A percentile compares a stretch with the other conserved stretches of the same genome.
Evolutionary conservation across 2,888 invertebrate species (phyloP).

Genomic region (Bellardia bayeri): DNA sequence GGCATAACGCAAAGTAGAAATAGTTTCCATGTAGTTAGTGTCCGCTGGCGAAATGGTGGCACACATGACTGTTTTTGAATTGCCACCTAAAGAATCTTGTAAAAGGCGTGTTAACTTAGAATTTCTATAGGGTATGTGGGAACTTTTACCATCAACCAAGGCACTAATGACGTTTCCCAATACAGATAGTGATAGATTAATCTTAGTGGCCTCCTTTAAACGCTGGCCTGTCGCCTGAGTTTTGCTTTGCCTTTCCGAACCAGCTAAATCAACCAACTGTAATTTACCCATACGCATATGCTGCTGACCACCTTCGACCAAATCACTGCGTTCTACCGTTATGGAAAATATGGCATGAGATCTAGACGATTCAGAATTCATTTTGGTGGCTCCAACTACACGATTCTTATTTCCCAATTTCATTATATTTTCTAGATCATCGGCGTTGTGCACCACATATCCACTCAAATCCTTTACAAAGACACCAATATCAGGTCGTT

Average conservation of each 20-base stretch:
- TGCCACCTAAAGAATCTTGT: constrained; percentile 98
- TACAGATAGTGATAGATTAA: constrained; percentile 98
- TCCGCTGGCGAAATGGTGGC: constrained; percentile 99
- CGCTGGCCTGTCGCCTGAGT: constrained; percentile 97
- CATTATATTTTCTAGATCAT: constrained; percentile 97
- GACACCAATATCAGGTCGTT: constrained; percentile 96
- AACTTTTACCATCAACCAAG: constrained; percentile 97
- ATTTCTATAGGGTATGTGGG: constrained; percentile 99
- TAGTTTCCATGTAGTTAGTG: constrained; percentile 97
- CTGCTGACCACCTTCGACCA: constrained; percentile 91
- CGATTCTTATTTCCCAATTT: constrained; percentile 98
- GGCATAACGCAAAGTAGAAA: constrained; percentile 98
- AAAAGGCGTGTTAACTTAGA: constrained; percentile 97
- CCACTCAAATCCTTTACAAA: constrained; percentile 99
- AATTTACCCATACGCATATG: constrained; percentile 98
- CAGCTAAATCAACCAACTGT: constrained; percentile 98
- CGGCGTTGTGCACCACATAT: constrained; percentile 98
- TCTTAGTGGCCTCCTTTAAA: constrained; percentile 98
- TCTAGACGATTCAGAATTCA: constrained; percentile 98
- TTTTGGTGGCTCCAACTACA: constrained; percentile 95
- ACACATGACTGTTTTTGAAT: constrained; percentile 98
- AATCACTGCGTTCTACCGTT: constrained; percentile 97
- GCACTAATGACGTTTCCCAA: constrained; percentile 99
- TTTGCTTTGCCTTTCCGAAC: constrained; percentile 98
- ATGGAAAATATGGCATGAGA: constrained; percentile 99